Evolutionary conservation across 2,888 invertebrate genomes (phyloP), one percentile per base, ranked within the genome.

Genomic region (Leptogaster cylindrica): DNA sequence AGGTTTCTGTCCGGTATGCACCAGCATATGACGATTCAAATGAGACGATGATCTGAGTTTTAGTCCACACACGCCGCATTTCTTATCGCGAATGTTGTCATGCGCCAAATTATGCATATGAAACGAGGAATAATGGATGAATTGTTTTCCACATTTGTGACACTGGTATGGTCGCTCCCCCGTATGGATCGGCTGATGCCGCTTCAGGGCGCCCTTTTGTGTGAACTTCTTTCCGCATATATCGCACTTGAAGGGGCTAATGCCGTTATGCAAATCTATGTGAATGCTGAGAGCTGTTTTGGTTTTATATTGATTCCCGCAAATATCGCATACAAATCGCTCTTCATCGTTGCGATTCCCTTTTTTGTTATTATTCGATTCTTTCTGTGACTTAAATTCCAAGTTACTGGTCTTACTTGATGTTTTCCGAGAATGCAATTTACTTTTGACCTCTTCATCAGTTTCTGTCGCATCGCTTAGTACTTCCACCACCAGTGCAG

Each of bases 111-210:
- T 77, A 68, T 82, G 82, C 78, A 81, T 79, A 65, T 78, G 80
- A 69, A 81, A 81, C 2, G 80, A 80, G 0, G 80, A 80, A 51
- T 81, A 80, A 73, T 82, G 81, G 8, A 80, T 73, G 71, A 82
- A 82, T 65, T 79, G 76, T 72, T 82, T 82, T 4, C 80, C 81
- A 72, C 82, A 82, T 20, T 78, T 70, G 63, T 81, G 79, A 69
- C 82, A 82, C 70, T 82, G 79, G 71, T 78, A 82, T 2, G 79
- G 80, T 36, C 75, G 76, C 70, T 82, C 82, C 2, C 67, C 84
- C 1, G 84, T 85, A 73, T 85, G 85, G 66, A 85, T 81, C 4
- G 82, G 81, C 68, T 82, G 73, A 74, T 85, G 85, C 36, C 85
- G 77, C 72, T 81, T 80, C 12, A 85, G 75, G 1, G 83, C 83